phyloP scores from a whole-genome alignment of 2,113 vertebrate species.

The Ceuthmochares aereus region DNA sequence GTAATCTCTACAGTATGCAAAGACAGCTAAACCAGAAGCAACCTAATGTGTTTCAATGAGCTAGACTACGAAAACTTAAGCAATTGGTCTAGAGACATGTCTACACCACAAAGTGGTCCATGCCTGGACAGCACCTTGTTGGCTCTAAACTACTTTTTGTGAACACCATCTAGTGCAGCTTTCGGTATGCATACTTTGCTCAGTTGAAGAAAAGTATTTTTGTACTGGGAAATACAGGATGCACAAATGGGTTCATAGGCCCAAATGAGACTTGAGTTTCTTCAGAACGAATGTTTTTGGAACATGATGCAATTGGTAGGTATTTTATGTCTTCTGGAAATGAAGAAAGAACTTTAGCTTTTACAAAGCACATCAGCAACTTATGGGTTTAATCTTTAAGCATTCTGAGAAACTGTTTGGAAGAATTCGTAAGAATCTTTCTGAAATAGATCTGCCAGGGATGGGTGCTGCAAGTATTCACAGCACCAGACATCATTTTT shows the following conservation, averaged over 20 bases:
- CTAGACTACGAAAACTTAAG: neutral
- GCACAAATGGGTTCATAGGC: neutral
- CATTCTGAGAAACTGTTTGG: neutral
- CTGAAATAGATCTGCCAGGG: neutral
- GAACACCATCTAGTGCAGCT: neutral
- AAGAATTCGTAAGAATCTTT: neutral
- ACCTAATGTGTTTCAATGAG: neutral
- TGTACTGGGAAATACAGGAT: neutral
- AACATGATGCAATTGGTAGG: neutral
- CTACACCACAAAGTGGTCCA: fast-evolving
- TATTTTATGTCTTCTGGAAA: neutral
- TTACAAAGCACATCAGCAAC: neutral
- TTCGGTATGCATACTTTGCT: neutral
- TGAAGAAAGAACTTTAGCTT: neutral
- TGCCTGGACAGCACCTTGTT: neutral
- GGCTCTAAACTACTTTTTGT: neutral
- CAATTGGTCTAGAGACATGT: neutral
- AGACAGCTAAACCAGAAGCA: neutral
- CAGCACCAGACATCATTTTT: fast-evolving
- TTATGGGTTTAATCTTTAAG: neutral
- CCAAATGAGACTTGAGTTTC: neutral
- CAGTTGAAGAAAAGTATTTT: neutral
- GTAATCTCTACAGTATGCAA: neutral
- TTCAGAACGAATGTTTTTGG: neutral
- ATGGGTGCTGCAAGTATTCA: neutral